Evolutionary conservation across 2,888 invertebrate species (phyloP), one percentile per base, ranked within the genome.

Genomic region (Scrobipalpa costella): DNA sequence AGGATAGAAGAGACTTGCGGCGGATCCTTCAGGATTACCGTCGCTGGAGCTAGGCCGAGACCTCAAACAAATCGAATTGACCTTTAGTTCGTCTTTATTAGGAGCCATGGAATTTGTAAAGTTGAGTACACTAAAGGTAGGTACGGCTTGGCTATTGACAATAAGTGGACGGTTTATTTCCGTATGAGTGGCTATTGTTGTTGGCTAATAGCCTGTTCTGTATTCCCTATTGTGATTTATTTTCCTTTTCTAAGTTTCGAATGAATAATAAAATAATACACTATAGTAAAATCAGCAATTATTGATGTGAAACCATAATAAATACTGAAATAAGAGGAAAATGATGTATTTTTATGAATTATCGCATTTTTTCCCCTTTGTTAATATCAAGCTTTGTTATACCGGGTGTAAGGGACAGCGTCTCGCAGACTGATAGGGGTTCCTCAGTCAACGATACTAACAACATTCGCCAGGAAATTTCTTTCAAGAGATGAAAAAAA

Each of bases 21-120:
- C 65, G 70, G 76, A 79, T 79, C 71, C 73, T 66, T 65, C 59
- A 63, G 75, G 79, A 78, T 82, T 81, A 81, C 68, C 63, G 68
- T 62, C 70, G 62, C 73, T 69, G 72, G 74, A 74, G 77, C 74
- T 71, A 72, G 69, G 70, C 68, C 65, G 67, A 69, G 52, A 68
- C 68, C 71, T 71, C 66, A 63, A 66, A 63, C 71, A 68, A 52
- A 67, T 57, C 52, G 34, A 36, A 70, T 65, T 73, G 68, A 73
- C 70, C 71, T 71, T 67, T 57, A 57, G 40, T 59, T 59, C 27
- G 38, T 57, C 47, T 61, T 61, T 66, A 55, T 55, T 55, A 34
- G 55, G 15, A 27, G 33, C 34, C 9, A 13, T 13, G n/a, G 13
- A 33, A 55, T 55, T 55, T 55, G 27, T 55, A 33, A 55, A 55